phyloP scores from a whole-genome alignment of 1,140 invertebrate species.

The Drosophila carrolli region DNA sequence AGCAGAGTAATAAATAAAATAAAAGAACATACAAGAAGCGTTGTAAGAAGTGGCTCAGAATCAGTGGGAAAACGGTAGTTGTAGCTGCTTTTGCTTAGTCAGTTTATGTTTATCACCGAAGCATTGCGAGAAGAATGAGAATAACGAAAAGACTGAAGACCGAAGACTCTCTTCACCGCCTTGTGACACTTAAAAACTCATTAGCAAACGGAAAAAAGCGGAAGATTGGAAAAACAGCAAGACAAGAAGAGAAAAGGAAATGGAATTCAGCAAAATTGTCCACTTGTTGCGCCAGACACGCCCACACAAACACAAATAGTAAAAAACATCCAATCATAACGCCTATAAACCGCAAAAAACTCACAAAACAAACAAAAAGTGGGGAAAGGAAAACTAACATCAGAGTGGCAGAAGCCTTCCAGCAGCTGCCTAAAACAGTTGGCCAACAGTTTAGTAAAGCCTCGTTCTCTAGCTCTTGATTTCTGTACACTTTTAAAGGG shows the following conservation, averaged over 20 bases:
- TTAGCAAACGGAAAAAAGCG: conserved; percentile 28
- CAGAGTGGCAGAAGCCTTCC: conserved; percentile 24
- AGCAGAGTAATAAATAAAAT: conserved; percentile 37
- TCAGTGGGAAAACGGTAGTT: conserved; percentile 34
- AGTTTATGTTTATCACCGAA: conserved; percentile 36
- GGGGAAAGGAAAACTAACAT: conserved; percentile 22
- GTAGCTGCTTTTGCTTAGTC: conserved; percentile 26
- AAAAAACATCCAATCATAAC: conserved; percentile 39
- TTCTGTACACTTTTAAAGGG: neutral
- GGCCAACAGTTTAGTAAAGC: conserved; percentile 25
- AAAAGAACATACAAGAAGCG: conserved; percentile 24
- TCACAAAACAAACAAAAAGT: neutral
- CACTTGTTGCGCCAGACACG: conserved; percentile 56
- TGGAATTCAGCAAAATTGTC: conserved; percentile 36
- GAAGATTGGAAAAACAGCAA: conserved; percentile 10
- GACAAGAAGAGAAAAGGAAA: conserved; percentile 14
- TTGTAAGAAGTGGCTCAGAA: conserved; percentile 46
- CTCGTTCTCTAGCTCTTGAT: neutral
- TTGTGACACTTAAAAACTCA: conserved; percentile 59
- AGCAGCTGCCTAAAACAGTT: conserved; percentile 43
- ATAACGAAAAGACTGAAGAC: conserved; percentile 16
- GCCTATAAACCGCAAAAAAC: conserved; percentile 44
- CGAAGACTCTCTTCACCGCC: conserved; percentile 2
- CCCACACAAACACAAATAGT: conserved; percentile 29
- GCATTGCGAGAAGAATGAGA: conserved; percentile 25